Evolutionary conservation across 2,888 invertebrate species (phyloP).

Genomic region (Drosophila glabriapex): DNA sequence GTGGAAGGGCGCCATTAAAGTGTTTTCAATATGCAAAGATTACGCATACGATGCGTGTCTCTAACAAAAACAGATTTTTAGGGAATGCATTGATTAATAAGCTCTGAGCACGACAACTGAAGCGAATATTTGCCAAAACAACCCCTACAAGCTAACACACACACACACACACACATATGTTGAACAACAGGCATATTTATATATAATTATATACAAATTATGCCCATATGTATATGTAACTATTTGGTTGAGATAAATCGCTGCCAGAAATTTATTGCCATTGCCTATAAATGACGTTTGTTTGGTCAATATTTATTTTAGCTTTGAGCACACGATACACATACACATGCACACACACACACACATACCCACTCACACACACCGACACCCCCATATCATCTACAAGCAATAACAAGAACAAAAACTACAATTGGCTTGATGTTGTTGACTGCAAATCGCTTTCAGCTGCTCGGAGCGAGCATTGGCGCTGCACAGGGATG

Average conservation of each 20-base stretch:
- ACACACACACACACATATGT: not conserved
- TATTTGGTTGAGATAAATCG: conserved; percentile 59
- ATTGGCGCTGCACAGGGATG: conserved; percentile 38
- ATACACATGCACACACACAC: conserved; percentile 7
- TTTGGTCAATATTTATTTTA: conserved; percentile 76
- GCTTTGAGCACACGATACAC: conserved; percentile 27
- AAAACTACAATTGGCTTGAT: conserved; percentile 42
- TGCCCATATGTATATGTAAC: conserved; percentile 5
- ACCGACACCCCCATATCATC: conserved; percentile 3
- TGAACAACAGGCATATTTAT: not conserved
- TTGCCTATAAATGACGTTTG: conserved; percentile 60
- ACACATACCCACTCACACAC: conserved; percentile 11
- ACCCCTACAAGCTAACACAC: conserved; percentile 9
- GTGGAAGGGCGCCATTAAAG: conserved; percentile 32
- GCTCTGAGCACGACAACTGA: conserved; percentile 34
- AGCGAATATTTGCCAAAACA: conserved; percentile 9
- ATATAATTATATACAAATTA: not conserved
- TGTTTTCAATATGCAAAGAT: conserved; percentile 33
- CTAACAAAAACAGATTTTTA: conserved; percentile 8
- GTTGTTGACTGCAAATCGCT: conserved; percentile 56
- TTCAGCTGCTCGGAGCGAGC: conserved; percentile 43
- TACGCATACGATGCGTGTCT: conserved; percentile 55
- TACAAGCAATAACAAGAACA: conserved; percentile 9
- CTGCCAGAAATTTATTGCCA: conserved; percentile 42
- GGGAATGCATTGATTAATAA: conserved; percentile 44